Evolutionary conservation across 2,113 vertebrate species (phyloP), one percentile per base, ranked within the genome.

Genomic region (Callionymus lyra): DNA sequence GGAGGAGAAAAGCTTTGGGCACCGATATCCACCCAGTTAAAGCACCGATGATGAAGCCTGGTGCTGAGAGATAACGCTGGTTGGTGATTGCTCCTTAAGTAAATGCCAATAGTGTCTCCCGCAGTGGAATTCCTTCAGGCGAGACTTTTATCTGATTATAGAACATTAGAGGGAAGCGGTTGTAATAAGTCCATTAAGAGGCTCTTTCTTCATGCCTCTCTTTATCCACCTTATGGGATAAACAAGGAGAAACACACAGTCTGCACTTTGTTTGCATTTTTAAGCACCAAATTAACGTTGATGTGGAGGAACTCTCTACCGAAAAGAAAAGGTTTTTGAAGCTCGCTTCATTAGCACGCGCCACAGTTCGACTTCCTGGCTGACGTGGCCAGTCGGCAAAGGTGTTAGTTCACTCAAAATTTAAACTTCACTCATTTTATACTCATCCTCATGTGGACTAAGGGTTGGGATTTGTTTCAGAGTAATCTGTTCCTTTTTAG

Each of bases 121-220:
- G 34, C 33, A 62, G 58, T 34, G 45, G 8, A 52, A 42, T 36
- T 46, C 42, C 52, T 58, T 15, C 42, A 48, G 65, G 54, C 48
- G 31, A 9, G 47, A 48, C 72, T 44, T 70, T 65, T 50, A 69
- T 69, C 46, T 47, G 47, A 75, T 74, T 70, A 72, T 39, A 31
- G 47, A 63, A 61, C 45, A 70, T 61, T 53, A 63, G 36, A 63
- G 40, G 31, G 11, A 59, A 12, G 33, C 36, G 17, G 38, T 32
- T 63, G 53, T 57, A 50, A 71, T 72, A 63, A 49, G 38, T 67
- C 46, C 13, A 56, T 65, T 68, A 58, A 56, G 34, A 27, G 45
- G 34, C 38, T 68, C 38, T 19, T 27, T 40, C 49, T 46, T 51
- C 34, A 15, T 27, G 10, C 21, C 11, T 9, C 34, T 12, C 36